A percentile compares a stretch with the other conserved stretches of the same genome.
Conservation (phyloP, 2,888 invertebrate genomes). For the Tiliacea citrago region DNA sequence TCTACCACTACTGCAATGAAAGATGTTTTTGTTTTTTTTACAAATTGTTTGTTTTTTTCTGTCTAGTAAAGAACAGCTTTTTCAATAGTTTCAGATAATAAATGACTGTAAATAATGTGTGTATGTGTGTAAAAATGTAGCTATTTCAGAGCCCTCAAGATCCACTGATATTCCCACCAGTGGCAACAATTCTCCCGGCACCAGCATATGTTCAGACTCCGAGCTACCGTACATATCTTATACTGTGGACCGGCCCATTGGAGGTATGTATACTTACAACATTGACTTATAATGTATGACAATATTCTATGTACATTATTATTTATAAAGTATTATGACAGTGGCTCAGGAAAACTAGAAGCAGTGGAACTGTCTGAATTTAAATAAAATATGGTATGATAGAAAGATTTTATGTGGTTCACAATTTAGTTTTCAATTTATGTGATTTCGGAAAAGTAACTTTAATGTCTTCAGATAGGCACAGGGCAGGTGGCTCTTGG, state of each 20-base stretch:
- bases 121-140: neutral
- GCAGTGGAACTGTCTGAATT: too few relatives aligned
- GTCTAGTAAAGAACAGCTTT: neutral
- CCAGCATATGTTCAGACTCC: constrained; percentile 96
- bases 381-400: too few relatives aligned
- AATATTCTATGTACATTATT: too few relatives aligned
- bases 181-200: constrained; percentile 95
- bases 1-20: neutral
- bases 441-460: too few relatives aligned
- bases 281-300: neutral
- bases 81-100: neutral
- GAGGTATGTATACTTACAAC: constrained; percentile 87
- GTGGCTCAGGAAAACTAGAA: too few relatives aligned
- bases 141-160: constrained; percentile 74
- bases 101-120: neutral
- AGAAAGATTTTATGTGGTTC: too few relatives aligned
- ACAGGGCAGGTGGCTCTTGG: too few relatives aligned
- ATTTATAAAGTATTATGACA: too few relatives aligned
- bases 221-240: constrained; percentile 98
- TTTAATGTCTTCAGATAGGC: too few relatives aligned
- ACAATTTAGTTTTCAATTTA: too few relatives aligned
- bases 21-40: neutral
- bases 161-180: constrained; percentile 89
- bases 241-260: constrained; percentile 96
- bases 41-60: neutral